phyloP scores from a whole-genome alignment of 2,113 vertebrate species.

The Speoplatyrhinus poulsoni region DNA sequence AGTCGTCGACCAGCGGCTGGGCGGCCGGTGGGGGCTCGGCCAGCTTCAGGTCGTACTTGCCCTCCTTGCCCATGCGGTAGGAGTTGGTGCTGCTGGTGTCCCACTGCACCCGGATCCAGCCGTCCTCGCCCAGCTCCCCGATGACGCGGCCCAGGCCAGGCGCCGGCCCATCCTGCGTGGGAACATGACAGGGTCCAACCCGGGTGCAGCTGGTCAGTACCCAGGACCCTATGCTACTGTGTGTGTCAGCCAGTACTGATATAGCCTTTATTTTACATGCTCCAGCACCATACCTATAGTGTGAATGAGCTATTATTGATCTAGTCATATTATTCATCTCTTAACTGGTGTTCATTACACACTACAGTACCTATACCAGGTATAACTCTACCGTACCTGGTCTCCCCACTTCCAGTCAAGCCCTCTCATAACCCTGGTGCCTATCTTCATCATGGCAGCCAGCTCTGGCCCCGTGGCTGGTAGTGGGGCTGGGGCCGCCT shows the following conservation, averaged over 20 bases:
- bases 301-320: no score
- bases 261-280: no score
- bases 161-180: conserved; percentile 89
- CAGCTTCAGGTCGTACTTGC: conserved; percentile 95
- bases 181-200: not conserved
- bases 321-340: not conserved
- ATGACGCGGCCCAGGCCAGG: conserved; percentile 97
- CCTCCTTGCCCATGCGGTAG: conserved; percentile 98
- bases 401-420: conserved; percentile 99
- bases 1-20: conserved; percentile 88
- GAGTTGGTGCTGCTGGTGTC: conserved; percentile 98
- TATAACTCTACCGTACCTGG: conserved; percentile 80
- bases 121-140: conserved; percentile 95
- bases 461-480: conserved; percentile 94
- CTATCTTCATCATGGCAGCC: conserved; percentile 99
- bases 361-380: conserved; percentile 77
- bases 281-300: no score
- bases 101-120: conserved; percentile 98
- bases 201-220: not conserved
- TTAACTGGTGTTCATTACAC: not conserved
- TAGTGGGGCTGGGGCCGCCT: conserved; percentile 83
- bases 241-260: no score
- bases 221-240: not conserved
- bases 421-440: conserved; percentile 95
- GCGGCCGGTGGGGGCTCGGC: conserved; percentile 86